Percentiles rank a stretch among this genome's conserved stretches.
These are phyloP conservation scores for Amphipyra tragopoginis DNA, from an alignment of 2,888 invertebrate species.

Conservation along the genomic window DNA sequence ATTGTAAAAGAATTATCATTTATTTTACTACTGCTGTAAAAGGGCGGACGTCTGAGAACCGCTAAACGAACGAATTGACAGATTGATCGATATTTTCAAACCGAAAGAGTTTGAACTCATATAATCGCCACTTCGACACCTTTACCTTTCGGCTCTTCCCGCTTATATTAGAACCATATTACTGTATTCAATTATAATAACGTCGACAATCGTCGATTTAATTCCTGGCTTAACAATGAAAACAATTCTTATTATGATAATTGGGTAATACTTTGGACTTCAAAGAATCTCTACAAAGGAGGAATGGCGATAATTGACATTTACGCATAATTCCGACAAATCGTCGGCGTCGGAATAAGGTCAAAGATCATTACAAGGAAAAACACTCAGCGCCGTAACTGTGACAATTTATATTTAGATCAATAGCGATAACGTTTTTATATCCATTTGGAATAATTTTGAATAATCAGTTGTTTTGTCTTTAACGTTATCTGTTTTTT, in stretches of 20 bases:
- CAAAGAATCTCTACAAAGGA: constrained; percentile 44
- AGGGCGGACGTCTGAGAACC: too few relatives aligned
- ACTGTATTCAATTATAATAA: constrained; percentile 25
- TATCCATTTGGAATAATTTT: constrained; percentile 25
- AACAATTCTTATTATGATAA: constrained; percentile 44
- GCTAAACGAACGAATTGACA: too few relatives aligned
- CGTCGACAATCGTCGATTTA: constrained; percentile 13
- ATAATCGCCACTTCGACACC: not conserved
- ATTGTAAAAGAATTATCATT: not conserved
- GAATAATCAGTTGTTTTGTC: constrained; percentile 30
- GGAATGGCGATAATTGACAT: constrained; percentile 44
- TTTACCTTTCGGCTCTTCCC: too few relatives aligned
- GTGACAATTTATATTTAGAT: constrained; percentile 39
- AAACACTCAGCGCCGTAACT: constrained; percentile 39
- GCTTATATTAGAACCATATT: constrained; percentile 7
- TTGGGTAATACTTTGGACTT: constrained; percentile 45
- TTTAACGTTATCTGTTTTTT: not conserved
- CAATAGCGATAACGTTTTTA: constrained; percentile 31
- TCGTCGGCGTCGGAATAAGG: constrained; percentile 38
- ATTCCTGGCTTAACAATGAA: constrained; percentile 17
- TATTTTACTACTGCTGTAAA: not conserved
- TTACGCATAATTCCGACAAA: constrained; percentile 47
- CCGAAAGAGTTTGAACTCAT: too few relatives aligned
- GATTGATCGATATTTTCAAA: too few relatives aligned
- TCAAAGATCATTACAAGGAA: constrained; percentile 49